Evolutionary conservation across 1,140 invertebrate species (phyloP).

Genomic region (Lanistes nyassanus): DNA sequence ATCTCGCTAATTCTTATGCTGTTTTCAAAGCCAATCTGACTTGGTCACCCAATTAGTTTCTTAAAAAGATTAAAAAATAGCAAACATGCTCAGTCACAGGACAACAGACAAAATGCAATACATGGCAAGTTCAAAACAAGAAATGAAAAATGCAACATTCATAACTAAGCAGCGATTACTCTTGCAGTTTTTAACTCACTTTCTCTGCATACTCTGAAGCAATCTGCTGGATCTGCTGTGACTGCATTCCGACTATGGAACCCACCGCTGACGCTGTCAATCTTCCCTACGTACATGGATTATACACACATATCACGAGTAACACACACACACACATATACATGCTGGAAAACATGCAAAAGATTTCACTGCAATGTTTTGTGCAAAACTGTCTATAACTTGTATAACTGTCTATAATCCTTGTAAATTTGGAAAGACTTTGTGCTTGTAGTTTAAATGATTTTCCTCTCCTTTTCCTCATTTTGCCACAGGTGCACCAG

Average conservation of each 20-base stretch:
- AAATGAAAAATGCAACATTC: not conserved
- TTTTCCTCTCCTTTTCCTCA: no score
- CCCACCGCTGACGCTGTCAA: constrained; percentile 67
- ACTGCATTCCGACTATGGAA: constrained; percentile 67
- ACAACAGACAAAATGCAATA: no score
- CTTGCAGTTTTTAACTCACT: constrained; percentile 44
- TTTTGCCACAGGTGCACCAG: no score
- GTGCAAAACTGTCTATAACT: not conserved
- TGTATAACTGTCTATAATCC: no score
- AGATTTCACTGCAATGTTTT: not conserved
- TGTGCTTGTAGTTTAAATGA: no score
- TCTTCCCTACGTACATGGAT: constrained; percentile 52
- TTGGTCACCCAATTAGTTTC: no score
- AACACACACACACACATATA: constrained; percentile 6
- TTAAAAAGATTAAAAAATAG: no score
- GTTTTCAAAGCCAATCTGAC: no score
- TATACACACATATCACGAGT: constrained; percentile 6
- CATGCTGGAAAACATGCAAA: constrained; percentile 5
- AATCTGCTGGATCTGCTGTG: constrained; percentile 66
- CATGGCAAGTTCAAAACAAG: no score
- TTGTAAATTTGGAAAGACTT: not conserved
- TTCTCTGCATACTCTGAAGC: constrained; percentile 67
- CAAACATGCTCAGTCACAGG: no score
- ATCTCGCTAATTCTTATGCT: no score
- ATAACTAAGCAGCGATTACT: not conserved